Conservation (phyloP, 2,888 invertebrate genomes). For the Meiosimyza decipiens region DNA sequence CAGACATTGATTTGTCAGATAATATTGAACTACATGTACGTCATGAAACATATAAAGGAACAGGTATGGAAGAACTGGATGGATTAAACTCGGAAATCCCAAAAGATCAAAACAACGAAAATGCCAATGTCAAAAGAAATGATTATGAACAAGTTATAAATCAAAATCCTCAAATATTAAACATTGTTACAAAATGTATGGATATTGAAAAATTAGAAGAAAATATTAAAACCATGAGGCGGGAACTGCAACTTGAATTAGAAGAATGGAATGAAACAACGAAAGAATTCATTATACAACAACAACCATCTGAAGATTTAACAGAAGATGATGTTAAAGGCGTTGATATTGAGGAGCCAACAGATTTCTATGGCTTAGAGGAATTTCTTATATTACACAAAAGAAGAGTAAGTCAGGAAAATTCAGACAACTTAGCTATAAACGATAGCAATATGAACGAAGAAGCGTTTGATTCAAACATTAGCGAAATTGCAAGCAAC, state of each 20-base stretch:
- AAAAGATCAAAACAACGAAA: too few relatives aligned
- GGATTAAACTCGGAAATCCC: too few relatives aligned
- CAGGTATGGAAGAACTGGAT: too few relatives aligned
- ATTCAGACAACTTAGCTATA: too few relatives aligned
- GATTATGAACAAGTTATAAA: conserved; percentile 3
- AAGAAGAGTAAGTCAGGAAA: conserved; percentile 16
- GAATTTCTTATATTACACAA: conserved; percentile 26
- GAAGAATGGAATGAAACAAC: conserved; percentile 4
- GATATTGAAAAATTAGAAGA: conserved; percentile 8
- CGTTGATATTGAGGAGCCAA: neutral
- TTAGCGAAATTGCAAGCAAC: too few relatives aligned
- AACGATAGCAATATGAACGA: too few relatives aligned
- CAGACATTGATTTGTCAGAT: too few relatives aligned
- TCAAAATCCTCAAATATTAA: conserved; percentile 10
- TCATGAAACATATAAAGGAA: too few relatives aligned
- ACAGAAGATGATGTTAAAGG: neutral
- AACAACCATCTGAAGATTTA: neutral
- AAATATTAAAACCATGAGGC: conserved; percentile 7
- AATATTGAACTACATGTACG: too few relatives aligned
- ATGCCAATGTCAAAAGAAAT: neutral
- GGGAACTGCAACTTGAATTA: conserved; percentile 10
- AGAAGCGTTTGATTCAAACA: too few relatives aligned
- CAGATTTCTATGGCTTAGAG: conserved; percentile 15
- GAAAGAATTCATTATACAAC: neutral
- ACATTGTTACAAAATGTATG: conserved; percentile 9